Conservation (phyloP, 2,888 invertebrate genomes). For the Caenorhabditis panamensis region DNA sequence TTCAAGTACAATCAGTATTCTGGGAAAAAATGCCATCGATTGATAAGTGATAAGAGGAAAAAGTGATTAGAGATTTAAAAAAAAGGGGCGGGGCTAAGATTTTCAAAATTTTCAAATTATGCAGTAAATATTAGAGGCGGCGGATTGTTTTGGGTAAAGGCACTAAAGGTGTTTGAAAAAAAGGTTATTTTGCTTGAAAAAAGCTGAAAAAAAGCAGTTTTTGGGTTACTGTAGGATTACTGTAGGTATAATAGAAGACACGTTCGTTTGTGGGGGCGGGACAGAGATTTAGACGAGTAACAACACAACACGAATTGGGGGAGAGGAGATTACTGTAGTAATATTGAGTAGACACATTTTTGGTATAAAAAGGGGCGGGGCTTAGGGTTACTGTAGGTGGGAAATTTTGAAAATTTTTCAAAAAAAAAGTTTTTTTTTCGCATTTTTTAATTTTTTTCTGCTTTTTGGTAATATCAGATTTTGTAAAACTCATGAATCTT, state of each 20-base stretch:
- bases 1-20: background rate
- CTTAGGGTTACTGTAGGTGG: background rate
- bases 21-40: conserved; percentile 14
- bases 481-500: no score
- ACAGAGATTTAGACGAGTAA: no score
- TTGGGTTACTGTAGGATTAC: background rate
- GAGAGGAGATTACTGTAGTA: no score
- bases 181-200: no score
- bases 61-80: background rate
- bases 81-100: conserved; percentile 7
- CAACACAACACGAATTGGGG: no score
- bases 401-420: background rate
- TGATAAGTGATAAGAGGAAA: background rate
- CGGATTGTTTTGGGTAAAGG: background rate
- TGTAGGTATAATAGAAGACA: no score
- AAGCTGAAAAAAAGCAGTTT: background rate
- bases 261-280: no score
- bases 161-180: conserved; percentile 12
- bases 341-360: background rate
- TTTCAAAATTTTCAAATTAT: background rate
- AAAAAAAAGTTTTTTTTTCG: background rate
- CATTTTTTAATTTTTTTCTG: no score
- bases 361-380: conserved; percentile 1
- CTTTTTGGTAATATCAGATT: no score
- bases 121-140: background rate